Base-by-base conservation (phyloP, 2,113 vertebrate genomes). In the human (Homo sapiens) region DNA sequence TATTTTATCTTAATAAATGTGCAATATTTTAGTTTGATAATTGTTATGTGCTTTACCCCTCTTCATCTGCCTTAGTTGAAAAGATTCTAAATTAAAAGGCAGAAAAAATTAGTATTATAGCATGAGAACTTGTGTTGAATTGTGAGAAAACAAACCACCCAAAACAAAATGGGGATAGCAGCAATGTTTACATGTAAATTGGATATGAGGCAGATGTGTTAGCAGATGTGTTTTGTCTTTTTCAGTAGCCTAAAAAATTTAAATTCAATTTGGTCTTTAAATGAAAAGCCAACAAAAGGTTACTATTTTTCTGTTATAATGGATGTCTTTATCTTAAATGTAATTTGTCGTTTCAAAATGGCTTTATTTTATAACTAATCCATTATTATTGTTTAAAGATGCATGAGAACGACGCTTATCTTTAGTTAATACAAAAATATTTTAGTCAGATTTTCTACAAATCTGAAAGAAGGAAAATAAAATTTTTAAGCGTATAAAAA, bases 221-320 rank as follows among this genome's bases (percentile, higher is more conserved):
- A 68, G 48, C 79, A 93, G 89, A 86, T 81, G 50, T 92, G n/a
- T 86, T 96, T 96, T 85, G 23, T 96, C 59, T 90, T 84, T 78
- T 82, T 32, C 25, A 57, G 7, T 59, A 75, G 43, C 23, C 25
- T 95, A 64, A 66, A 95, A 59, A 1, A 35, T 89, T 87, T 70
- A 84, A 95, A 90, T 79, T 88, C 32, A 84, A 85, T 64, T 70
- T 79, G n/a, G 20, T 14, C 32, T 52, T 59, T 64, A 89, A 66
- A 82, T 64, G 9, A 64, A 87, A 93, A 93, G n/a, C 45, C 16
- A 81, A 55, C n/a, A n/a, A 86, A 87, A 52, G 20, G 4, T 70
- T 79, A 18, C 6, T 38, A 32, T 55, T 80, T 94, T 90, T 70
- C 17, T 83, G 2, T 75, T 89, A 88, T 43, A 80, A 85, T 86